Conservation (phyloP, 64 coral and sea anemone genomes). For the Porites australiensis region DNA sequence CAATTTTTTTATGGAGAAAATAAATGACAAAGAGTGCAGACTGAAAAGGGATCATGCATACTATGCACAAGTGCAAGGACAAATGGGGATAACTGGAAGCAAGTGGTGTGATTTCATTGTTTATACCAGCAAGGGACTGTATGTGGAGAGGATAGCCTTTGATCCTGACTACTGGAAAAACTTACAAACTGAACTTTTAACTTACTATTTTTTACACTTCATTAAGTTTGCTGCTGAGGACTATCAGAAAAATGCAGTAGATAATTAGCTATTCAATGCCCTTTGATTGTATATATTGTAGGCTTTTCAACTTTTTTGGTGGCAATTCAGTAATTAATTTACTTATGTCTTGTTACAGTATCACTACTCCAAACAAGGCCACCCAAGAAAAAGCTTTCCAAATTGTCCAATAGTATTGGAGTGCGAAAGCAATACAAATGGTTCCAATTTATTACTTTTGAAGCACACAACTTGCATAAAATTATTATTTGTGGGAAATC, state of each 20-base stretch:
- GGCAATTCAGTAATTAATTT: too few relatives aligned
- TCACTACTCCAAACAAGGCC: too few relatives aligned
- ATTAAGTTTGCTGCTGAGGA: neutral
- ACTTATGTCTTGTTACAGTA: too few relatives aligned
- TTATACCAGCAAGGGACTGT: neutral
- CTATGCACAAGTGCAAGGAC: conserved; percentile 43
- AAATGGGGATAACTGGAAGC: conserved; percentile 11
- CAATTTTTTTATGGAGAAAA: conserved; percentile 56
- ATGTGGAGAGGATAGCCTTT: conserved; percentile 27
- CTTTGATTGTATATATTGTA: too few relatives aligned
- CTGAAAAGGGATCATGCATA: conserved; percentile 26
- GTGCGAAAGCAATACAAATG: too few relatives aligned
- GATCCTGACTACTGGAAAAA: neutral
- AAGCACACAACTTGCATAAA: too few relatives aligned
- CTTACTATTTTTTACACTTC: neutral
- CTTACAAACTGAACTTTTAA: neutral
- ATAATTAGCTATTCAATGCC: too few relatives aligned
- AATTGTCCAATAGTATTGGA: too few relatives aligned
- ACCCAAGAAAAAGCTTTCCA: too few relatives aligned
- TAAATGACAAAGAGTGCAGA: neutral
- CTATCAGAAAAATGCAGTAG: neutral
- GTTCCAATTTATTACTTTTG: too few relatives aligned
- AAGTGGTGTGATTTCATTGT: conserved; percentile 48
- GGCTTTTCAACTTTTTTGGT: too few relatives aligned
- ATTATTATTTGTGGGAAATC: too few relatives aligned